Base-by-base conservation (phyloP, 2,797 vertebrate species). In the Propithecus deckenii region DNA sequence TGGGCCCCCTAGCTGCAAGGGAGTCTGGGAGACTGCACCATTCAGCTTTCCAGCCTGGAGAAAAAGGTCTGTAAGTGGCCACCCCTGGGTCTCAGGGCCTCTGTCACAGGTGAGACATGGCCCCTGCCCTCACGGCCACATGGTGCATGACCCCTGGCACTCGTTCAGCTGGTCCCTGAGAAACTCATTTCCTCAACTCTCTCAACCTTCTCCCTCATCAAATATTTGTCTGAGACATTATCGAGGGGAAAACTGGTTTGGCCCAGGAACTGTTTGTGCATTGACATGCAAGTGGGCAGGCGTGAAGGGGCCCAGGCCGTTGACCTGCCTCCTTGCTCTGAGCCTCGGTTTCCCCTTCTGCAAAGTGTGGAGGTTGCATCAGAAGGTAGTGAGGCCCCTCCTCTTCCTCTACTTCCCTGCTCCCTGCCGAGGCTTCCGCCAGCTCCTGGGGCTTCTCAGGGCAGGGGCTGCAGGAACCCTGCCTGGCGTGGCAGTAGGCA, bases 401-500 rank as follows among this genome's bases (percentile, higher is more conserved):
- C 14, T n/a, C 25, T 1, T 61, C 41, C 50, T 38, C 55, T 61
- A 38, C 61, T 35, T 25, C n/a, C 28, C 61, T 18, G 25, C 52
- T 46, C 55, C 65, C 41, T n/a, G 74, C 30, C 0, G n/a, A 67
- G 87, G 65, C 30, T 35, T 7, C 71, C 5, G 1, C 43, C 48
- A 1, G 38, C 48, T 57, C 14, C 23, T 48, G 11, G n/a, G 69
- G 11, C 23, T 23, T 48, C 41, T 28, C 3, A 1, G 28, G 67
- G 69, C 46, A 2, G 43, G 28, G 0, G 11, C 43, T n/a, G 7
- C 41, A 11, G 81, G 80, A 46, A 15, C 52, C 48, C 8, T 13
- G 25, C 50, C 11, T 0, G 0, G 18, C 0, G 0, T 35, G 57
- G 38, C 86, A 3, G 5, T 9, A 11, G 87, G 15, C 30, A 20